Conservation (phyloP, 2,797 vertebrate species). For the Rhinoraja longicauda region DNA sequence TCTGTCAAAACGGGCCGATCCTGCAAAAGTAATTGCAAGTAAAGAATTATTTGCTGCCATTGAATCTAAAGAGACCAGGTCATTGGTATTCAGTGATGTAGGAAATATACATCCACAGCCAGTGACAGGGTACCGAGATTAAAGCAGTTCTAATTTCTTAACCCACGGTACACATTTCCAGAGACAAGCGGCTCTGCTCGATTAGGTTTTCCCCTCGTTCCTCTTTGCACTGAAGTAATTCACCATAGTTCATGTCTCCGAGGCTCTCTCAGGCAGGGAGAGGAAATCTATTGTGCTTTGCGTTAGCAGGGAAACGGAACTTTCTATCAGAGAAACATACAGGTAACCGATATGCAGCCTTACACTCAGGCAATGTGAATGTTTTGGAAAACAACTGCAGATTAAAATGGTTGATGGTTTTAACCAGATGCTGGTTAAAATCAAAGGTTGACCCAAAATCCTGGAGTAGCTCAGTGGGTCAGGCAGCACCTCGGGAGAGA, state of each 20-base stretch:
- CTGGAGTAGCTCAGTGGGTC: too few species aligned
- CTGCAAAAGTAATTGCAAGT: not conserved
- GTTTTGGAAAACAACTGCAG: too few species aligned
- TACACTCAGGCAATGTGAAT: not conserved
- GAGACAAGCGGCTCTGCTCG: not conserved
- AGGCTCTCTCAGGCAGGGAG: too few species aligned
- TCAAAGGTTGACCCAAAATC: too few species aligned
- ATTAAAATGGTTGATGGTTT: too few species aligned
- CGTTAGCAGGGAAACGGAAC: not conserved
- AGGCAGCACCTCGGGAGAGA: too few species aligned
- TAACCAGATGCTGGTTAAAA: too few species aligned
- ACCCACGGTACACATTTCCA: not conserved
- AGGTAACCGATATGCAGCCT: not conserved
- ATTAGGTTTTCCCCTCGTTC: not conserved
- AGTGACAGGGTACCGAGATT: not conserved
- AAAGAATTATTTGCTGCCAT: not conserved
- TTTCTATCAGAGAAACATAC: not conserved
- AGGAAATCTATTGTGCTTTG: not conserved
- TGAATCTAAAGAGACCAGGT: not conserved
- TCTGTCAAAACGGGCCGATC: not conserved
- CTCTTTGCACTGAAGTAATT: not conserved
- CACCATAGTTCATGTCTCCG: constrained; percentile 11
- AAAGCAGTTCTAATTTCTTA: not conserved
- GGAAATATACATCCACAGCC: not conserved
- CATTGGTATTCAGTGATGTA: not conserved